Conservation (phyloP, 2,113 vertebrate species). For the Gnathonemus longibarbis region DNA sequence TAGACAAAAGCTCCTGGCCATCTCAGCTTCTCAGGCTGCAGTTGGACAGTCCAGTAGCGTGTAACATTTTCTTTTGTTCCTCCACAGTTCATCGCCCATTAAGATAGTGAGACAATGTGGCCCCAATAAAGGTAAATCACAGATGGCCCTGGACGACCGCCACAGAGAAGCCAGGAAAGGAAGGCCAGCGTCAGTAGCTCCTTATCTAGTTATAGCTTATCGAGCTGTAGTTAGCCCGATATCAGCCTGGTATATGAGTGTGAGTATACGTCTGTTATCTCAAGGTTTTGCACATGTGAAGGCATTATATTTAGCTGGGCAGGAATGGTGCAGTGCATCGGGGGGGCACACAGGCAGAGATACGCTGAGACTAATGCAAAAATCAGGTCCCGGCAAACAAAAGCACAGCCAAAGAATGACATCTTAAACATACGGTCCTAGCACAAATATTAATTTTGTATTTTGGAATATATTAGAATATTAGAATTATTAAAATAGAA, state of each 20-base stretch:
- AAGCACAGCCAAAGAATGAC: neutral
- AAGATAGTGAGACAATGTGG: neutral
- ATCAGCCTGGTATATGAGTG: neutral
- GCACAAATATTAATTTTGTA: neutral
- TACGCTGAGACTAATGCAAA: neutral
- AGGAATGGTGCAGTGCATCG: neutral
- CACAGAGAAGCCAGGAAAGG: neutral
- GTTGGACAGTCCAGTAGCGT: no score
- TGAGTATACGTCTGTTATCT: neutral
- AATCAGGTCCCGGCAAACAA: neutral
- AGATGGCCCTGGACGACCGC: neutral
- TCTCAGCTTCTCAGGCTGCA: neutral
- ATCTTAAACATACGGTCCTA: neutral
- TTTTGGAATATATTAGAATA: neutral
- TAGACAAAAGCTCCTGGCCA: neutral
- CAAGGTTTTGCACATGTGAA: neutral
- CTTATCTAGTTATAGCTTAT: conserved; percentile 1
- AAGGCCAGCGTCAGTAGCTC: neutral
- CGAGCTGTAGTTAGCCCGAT: neutral
- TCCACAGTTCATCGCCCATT: neutral
- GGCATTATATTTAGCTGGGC: neutral
- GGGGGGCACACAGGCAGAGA: neutral
- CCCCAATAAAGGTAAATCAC: neutral
- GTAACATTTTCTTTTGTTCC: neutral
- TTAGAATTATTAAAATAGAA: neutral